phyloP scores from a whole-genome alignment of 2,113 vertebrate genomes.

The Dasypus novemcinctus region DNA sequence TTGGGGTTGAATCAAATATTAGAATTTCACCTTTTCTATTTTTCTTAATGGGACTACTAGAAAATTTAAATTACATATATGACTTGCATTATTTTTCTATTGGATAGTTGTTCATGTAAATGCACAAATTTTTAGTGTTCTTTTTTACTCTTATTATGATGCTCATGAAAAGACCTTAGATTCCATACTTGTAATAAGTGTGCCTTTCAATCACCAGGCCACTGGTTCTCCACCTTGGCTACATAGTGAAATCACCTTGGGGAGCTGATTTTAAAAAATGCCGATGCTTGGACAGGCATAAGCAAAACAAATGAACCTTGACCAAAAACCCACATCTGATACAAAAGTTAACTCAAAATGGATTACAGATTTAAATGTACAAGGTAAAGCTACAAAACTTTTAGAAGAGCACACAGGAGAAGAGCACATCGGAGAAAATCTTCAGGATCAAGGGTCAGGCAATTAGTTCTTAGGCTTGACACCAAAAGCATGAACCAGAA shows the following conservation, averaged over 20 bases:
- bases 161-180: not conserved
- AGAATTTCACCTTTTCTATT: not conserved
- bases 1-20: not conserved
- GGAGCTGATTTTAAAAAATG: not conserved
- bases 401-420: not conserved
- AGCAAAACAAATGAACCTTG: not conserved
- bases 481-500: not conserved
- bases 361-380: not conserved
- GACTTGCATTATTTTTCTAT: not conserved
- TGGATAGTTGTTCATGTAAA: not conserved
- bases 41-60: not conserved
- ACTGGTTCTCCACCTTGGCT: not conserved
- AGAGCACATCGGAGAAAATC: not conserved
- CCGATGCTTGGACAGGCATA: not conserved
- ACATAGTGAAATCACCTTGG: not conserved
- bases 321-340: not conserved
- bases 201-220: not conserved
- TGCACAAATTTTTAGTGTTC: not conserved
- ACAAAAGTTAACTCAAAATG: not conserved
- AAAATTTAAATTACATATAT: not conserved
- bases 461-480: not conserved
- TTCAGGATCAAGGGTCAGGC: not conserved
- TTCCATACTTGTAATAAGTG: not conserved
- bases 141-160: not conserved
- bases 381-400: constrained; percentile 3